phyloP scores from a whole-genome alignment of 2,113 vertebrate species.

The Gallinago media region DNA sequence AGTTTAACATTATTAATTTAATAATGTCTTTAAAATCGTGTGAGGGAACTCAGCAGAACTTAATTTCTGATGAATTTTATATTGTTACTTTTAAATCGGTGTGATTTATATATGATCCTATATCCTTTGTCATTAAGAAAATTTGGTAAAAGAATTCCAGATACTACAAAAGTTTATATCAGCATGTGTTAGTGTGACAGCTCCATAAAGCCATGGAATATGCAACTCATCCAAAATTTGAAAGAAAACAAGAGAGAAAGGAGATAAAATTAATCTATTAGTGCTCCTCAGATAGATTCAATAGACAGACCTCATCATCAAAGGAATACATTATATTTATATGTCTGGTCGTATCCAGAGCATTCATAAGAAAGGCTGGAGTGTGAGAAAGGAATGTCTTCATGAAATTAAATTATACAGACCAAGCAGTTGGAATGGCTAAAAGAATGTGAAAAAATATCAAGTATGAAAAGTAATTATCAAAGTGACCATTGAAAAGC shows the following conservation, averaged over 20 bases:
- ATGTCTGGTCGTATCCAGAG: background rate
- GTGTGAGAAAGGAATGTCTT: background rate
- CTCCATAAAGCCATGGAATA: background rate
- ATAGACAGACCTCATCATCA: background rate
- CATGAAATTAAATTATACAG: background rate
- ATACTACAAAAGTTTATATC: background rate
- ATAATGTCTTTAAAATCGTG: background rate
- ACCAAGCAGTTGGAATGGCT: background rate
- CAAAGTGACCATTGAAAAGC: background rate
- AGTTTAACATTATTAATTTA: background rate
- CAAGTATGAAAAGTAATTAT: background rate
- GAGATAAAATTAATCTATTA: background rate
- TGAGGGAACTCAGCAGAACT: background rate
- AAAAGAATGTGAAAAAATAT: background rate
- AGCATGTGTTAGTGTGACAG: background rate
- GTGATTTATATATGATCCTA: background rate
- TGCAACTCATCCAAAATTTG: background rate
- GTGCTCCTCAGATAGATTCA: background rate
- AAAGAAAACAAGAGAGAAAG: background rate
- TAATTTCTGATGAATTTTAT: background rate
- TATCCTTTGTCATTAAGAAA: background rate
- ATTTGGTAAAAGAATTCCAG: background rate
- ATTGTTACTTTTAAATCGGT: background rate
- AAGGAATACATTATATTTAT: background rate
- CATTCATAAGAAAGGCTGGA: background rate